A percentile compares a stretch with the other conserved stretches of the same genome.
These are phyloP conservation scores for Sterna hirundo DNA, from an alignment of 2,113 vertebrate genomes.

Conservation along the genomic window DNA sequence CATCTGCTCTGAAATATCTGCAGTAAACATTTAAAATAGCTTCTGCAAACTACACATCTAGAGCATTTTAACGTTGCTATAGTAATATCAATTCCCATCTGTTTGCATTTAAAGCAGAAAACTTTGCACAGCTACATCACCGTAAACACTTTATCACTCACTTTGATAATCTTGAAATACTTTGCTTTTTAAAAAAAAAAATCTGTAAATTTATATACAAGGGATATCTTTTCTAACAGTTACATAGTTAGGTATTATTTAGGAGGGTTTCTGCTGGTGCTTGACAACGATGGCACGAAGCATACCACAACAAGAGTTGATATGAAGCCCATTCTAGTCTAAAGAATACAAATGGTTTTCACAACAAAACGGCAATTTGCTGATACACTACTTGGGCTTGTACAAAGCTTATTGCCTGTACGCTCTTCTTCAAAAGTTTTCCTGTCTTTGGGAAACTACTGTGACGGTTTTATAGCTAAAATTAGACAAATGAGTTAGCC, in stretches of 20 bases:
- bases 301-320: neutral
- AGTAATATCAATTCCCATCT: neutral
- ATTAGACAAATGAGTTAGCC: neutral
- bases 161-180: neutral
- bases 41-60: neutral
- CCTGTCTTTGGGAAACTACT: neutral
- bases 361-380: neutral
- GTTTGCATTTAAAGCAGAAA: neutral
- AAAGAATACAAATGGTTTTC: neutral
- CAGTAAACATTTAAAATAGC: neutral
- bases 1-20: neutral
- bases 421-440: neutral
- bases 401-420: neutral
- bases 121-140: neutral
- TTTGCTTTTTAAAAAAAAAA: neutral
- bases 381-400: neutral
- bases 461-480: neutral
- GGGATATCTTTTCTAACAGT: neutral
- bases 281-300: neutral
- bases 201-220: neutral
- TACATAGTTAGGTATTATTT: neutral
- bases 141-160: neutral
- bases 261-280: neutral
- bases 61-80: neutral
- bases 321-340: neutral